Conservation (phyloP, 1,140 invertebrate species). For the Zaprionus nigranus region DNA sequence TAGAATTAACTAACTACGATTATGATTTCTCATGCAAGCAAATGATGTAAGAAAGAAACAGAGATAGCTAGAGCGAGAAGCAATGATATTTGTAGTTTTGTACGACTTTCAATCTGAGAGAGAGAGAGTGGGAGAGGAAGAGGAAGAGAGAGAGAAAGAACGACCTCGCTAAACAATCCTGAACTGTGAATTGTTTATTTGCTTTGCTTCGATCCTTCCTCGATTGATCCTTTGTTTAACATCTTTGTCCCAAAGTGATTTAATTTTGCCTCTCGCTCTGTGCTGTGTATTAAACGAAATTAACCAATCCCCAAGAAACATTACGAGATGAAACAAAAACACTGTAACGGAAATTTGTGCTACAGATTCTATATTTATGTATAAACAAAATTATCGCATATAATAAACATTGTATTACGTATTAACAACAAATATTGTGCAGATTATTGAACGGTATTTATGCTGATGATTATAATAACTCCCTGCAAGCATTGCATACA, state of each 20-base stretch:
- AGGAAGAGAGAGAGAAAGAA: conserved; percentile 2
- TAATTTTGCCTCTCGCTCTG: conserved; percentile 63
- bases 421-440: conserved; percentile 48
- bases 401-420: conserved; percentile 63
- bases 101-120: conserved; percentile 3
- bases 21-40: conserved; percentile 6
- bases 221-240: conserved; percentile 11
- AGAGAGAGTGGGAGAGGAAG: too few relatives aligned
- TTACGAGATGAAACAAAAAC: conserved; percentile 9
- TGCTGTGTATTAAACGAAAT: conserved; percentile 47
- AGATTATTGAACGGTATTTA: conserved; percentile 56
- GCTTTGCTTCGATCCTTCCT: not conserved
- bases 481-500: conserved; percentile 26
- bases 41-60: conserved; percentile 7
- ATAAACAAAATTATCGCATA: conserved; percentile 61
- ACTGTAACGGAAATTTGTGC: conserved; percentile 45
- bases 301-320: conserved; percentile 18
- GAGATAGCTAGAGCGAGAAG: conserved; percentile 2
- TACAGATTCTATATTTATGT: conserved; percentile 68
- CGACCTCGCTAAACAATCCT: conserved; percentile 5
- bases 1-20: conserved; percentile 1
- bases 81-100: conserved; percentile 31
- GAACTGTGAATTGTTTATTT: conserved; percentile 12
- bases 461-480: too few relatives aligned
- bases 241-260: not conserved